Conservation (phyloP, 2,888 invertebrate species). For the Magallana nippona region DNA sequence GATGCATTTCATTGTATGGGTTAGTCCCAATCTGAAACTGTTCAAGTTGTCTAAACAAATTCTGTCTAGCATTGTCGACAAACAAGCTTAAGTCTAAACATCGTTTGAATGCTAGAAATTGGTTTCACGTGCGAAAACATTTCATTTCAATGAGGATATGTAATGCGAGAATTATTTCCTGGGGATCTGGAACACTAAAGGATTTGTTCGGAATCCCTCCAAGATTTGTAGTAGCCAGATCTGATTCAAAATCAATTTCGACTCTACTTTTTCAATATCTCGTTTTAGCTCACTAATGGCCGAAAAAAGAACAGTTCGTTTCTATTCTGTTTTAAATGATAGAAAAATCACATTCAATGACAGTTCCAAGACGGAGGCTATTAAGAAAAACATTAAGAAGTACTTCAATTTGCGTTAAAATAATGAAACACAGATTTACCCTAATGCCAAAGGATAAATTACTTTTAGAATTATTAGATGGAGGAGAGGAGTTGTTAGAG, state of each 20-base stretch:
- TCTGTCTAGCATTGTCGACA: slow-evolving; percentile 30
- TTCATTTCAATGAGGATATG: slow-evolving; percentile 26
- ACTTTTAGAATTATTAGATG: neutral
- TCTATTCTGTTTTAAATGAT: slow-evolving; percentile 5
- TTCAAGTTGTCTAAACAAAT: slow-evolving; percentile 26
- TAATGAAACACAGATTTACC: slow-evolving; percentile 33
- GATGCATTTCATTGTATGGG: slow-evolving; percentile 15
- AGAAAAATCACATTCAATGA: neutral
- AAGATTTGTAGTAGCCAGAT: neutral
- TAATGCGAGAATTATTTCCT: neutral
- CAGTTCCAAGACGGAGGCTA: neutral
- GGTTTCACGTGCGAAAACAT: slow-evolving; percentile 24
- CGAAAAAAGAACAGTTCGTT: neutral
- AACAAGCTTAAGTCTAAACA: slow-evolving; percentile 26
- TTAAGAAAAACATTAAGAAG: slow-evolving; percentile 8
- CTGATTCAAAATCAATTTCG: neutral
- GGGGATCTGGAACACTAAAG: neutral
- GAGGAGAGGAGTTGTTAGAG: too few relatives aligned
- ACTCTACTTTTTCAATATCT: neutral
- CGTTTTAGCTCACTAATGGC: neutral
- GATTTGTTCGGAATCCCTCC: neutral
- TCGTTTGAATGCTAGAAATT: slow-evolving; percentile 14
- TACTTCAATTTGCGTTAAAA: neutral
- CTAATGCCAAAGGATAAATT: slow-evolving; percentile 23
- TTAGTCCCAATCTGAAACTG: slow-evolving; percentile 21